These are phyloP conservation scores for Chrysolina haemoptera DNA, from an alignment of 2,888 invertebrate genomes.

Conservation along the genomic window DNA sequence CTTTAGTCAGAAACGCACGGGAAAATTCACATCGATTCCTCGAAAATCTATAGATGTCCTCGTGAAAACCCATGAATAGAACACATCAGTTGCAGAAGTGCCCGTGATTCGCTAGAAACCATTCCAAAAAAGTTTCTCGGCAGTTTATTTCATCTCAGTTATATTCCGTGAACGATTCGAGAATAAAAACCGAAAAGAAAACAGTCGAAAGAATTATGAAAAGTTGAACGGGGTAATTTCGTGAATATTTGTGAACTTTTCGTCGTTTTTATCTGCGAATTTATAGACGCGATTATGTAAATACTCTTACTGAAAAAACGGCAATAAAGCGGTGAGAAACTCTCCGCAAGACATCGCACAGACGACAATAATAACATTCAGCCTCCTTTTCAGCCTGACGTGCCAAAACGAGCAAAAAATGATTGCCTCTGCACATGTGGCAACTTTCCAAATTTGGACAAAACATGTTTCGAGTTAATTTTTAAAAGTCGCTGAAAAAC, in stretches of 20 bases:
- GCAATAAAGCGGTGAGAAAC: constrained; percentile 40
- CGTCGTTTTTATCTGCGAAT: constrained; percentile 32
- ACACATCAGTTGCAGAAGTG: neutral
- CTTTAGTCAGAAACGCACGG: too few species aligned
- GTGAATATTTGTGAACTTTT: constrained; percentile 14
- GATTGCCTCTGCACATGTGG: constrained; percentile 54
- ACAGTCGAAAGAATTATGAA: constrained; percentile 23
- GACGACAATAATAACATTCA: constrained; percentile 45
- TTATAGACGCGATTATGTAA: constrained; percentile 46
- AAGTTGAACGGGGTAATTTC: constrained; percentile 20
- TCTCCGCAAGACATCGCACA: constrained; percentile 41
- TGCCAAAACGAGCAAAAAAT: constrained; percentile 49
- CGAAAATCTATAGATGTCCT: neutral
- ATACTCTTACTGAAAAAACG: constrained; percentile 35
- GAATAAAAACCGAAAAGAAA: neutral
- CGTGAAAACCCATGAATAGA: neutral
- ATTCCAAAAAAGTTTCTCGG: neutral
- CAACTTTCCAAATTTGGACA: constrained; percentile 58
- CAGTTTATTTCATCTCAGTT: neutral
- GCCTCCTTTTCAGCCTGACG: constrained; percentile 42
- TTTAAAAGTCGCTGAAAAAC: constrained; percentile 39
- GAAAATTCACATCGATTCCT: too few species aligned
- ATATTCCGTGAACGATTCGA: neutral
- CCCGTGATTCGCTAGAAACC: neutral
- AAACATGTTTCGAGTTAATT: constrained; percentile 48